Evolutionary conservation across 23 tunicate species (phyloP), one percentile per base, ranked within the genome.

Genomic region (Botrylloides violaceus): DNA sequence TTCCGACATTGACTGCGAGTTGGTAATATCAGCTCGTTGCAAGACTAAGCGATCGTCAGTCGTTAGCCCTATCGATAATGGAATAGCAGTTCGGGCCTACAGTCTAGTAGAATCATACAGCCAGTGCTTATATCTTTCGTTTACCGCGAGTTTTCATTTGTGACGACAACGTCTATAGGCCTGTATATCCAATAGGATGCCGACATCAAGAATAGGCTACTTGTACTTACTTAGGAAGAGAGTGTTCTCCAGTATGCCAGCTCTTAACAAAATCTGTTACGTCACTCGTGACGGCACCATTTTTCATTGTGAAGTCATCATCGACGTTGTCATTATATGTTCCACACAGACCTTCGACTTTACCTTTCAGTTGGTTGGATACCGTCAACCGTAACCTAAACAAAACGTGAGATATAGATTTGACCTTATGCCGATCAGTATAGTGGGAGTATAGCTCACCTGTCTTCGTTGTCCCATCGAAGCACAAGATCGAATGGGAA

Each of bases 261-360:
- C 70, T 32, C 25, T 80, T 36, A 18, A 72, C 84, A 26, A 80
- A 80, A 2, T 60, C 58, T 36, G 59, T 53, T 22, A 37, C 32
- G 18, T 71, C 58, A 3, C 27, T 72, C 0, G 36, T 15, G 23
- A 61, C 19, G 2, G 36, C 49, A 5, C 88, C 88, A 39, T 65
- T 68, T 0, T 76, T 71, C 23, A 77, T 66, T 62, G 63, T 68
- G 38, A 76, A 71, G 36, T 83, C 88, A 76, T 83, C 66, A 29
- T 48, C 56, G 19, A 31, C 32, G 59, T 83, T 58, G 64, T 77
- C 81, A 32, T 83, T 58, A 29, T 79, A 83, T 33, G 62, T 58
- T 22, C 88, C 88, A 38, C 88, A 83, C 22, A 76, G n/a, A 31
- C 88, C 88, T 76, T 83, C 88, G 1, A 83, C 88, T 29, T 83